phyloP scores from a whole-genome alignment of 2,113 vertebrate genomes.

The Canis aureus region DNA sequence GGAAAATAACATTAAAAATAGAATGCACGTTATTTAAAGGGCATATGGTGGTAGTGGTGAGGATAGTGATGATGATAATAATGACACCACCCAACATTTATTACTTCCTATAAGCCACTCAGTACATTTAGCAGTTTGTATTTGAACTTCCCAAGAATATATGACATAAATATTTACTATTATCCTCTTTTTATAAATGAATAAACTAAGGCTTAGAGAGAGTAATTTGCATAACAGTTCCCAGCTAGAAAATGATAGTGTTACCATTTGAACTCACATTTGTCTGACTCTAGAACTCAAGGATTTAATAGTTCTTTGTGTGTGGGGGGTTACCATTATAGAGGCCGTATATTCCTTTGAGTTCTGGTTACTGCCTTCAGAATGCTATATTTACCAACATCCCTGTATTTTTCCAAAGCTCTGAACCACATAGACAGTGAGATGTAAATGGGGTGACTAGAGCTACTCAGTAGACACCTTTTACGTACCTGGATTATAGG shows the following conservation, averaged over 20 bases:
- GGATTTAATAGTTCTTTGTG: not conserved
- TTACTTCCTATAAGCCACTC: not conserved
- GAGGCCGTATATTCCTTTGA: not conserved
- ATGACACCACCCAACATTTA: not conserved
- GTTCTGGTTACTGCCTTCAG: not conserved
- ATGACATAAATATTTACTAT: not conserved
- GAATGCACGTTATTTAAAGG: not conserved
- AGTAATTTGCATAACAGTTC: not conserved
- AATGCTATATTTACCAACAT: not conserved
- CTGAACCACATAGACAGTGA: not conserved
- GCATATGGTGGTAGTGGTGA: not conserved
- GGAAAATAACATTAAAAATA: slow-evolving; percentile 4
- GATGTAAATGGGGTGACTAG: not conserved
- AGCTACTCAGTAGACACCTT: not conserved
- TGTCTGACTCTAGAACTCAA: not conserved
- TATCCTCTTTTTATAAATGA: slow-evolving; percentile 30
- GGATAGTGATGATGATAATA: not conserved
- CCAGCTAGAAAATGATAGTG: not conserved
- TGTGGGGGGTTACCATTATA: not conserved
- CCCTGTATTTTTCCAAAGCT: not conserved
- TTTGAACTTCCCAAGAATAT: not conserved
- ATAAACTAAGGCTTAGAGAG: not conserved
- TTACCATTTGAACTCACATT: slow-evolving; percentile 8
- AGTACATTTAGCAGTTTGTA: not conserved
- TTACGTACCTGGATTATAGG: not conserved